Evolutionary conservation across 2,113 vertebrate genomes (phyloP).

Genomic region (Ctenomys sociabilis): DNA sequence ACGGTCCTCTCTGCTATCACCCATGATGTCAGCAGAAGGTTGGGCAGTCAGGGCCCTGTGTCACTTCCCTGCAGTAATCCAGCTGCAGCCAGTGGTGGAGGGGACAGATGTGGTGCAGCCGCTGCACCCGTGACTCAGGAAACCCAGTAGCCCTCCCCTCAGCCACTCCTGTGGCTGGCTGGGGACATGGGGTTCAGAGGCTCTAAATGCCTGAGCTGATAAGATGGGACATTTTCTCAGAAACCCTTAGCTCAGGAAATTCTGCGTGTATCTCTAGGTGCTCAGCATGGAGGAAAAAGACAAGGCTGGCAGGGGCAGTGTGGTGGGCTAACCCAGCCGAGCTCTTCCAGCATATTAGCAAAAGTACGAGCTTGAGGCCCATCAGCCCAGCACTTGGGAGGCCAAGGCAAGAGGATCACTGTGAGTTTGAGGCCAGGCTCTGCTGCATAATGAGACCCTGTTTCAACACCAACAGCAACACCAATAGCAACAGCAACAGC

Average conservation of each 20-base stretch:
- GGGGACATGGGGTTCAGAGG: slow-evolving; percentile 47
- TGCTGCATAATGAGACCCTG: not conserved
- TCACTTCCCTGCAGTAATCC: slow-evolving; percentile 49
- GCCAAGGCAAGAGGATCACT: not conserved
- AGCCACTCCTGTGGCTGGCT: slow-evolving; percentile 26
- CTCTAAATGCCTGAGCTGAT: slow-evolving; percentile 48
- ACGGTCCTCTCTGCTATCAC: slow-evolving; percentile 56
- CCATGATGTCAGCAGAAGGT: slow-evolving; percentile 5
- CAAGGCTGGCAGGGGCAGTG: too few species aligned
- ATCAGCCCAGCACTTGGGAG: not conserved
- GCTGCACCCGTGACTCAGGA: not conserved
- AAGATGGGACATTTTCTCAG: slow-evolving; percentile 65
- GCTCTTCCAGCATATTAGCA: not conserved
- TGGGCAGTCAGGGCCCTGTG: not conserved
- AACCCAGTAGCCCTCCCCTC: not conserved
- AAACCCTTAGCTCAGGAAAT: slow-evolving; percentile 55
- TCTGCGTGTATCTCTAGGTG: not conserved
- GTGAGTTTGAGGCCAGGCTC: not conserved
- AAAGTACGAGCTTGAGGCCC: not conserved
- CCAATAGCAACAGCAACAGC: too few species aligned
- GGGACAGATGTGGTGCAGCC: not conserved
- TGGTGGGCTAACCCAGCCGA: not conserved
- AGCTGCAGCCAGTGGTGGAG: slow-evolving; percentile 1
- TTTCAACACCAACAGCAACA: not conserved
- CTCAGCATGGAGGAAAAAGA: not conserved